Conservation (phyloP, 2,888 invertebrate species). For the Agrypnus murinus region DNA sequence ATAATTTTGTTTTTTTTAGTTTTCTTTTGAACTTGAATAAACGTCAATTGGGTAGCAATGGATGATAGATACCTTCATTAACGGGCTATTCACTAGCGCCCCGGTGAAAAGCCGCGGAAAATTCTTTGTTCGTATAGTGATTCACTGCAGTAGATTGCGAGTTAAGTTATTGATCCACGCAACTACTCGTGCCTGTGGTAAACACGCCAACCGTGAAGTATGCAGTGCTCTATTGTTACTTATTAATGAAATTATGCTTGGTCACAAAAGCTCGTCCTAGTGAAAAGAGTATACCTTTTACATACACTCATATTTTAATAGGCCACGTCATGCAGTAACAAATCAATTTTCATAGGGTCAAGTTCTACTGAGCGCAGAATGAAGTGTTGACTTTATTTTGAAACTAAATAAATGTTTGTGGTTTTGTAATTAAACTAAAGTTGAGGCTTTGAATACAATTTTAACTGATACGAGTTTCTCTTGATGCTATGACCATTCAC, state of each 20-base stretch:
- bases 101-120: conserved; percentile 26
- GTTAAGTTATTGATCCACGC: conserved; percentile 49
- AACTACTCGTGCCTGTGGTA: conserved; percentile 44
- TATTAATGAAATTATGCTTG: conserved; percentile 39
- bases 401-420: background rate
- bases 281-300: background rate
- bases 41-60: background rate
- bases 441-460: background rate
- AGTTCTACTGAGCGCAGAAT: background rate
- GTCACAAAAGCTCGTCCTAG: conserved; percentile 18
- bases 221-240: conserved; percentile 40
- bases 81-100: conserved; percentile 14
- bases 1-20: no score
- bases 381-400: background rate
- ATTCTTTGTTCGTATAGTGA: conserved; percentile 42
- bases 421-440: background rate
- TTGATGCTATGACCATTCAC: background rate
- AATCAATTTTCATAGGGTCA: background rate
- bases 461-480: background rate
- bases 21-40: background rate
- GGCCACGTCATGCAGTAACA: background rate
- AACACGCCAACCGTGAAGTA: conserved; percentile 48
- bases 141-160: conserved; percentile 46
- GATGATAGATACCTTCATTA: conserved; percentile 28
- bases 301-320: conserved; percentile 3